Conservation (phyloP, 2,797 vertebrate species). For the Aplochiton taeniatus region DNA sequence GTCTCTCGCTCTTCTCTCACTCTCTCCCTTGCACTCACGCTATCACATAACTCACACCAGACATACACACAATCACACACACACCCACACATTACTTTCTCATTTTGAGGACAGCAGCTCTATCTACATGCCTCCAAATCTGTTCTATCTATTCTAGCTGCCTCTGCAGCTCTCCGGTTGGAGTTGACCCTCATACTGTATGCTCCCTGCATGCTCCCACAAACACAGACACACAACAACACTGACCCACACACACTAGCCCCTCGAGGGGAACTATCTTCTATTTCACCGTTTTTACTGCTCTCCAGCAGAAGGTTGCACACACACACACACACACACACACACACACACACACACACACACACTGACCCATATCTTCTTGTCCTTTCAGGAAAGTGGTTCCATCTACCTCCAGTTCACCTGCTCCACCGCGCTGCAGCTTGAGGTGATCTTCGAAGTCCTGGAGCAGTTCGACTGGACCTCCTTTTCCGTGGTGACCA, state of each 20-base stretch:
- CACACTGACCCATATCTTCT: slow-evolving; percentile 2
- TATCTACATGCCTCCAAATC: no score
- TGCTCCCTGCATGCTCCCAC: not conserved
- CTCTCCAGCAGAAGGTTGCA: no score
- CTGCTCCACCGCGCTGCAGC: slow-evolving; percentile 89
- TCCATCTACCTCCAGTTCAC: slow-evolving; percentile 94
- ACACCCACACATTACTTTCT: not conserved
- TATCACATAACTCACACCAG: not conserved
- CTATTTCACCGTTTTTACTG: no score
- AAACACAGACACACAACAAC: not conserved
- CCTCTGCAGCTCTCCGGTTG: no score
- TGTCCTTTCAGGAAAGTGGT: slow-evolving; percentile 82
- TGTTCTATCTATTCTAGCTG: no score
- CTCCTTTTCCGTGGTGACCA: slow-evolving; percentile 89
- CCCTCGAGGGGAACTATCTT: no score
- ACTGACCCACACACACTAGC: no score
- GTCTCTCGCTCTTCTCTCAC: not conserved
- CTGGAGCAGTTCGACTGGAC: slow-evolving; percentile 97
- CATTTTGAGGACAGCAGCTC: no score
- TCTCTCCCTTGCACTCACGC: not conserved
- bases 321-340: not conserved
- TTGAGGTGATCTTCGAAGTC: slow-evolving; percentile 95
- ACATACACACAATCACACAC: slow-evolving; percentile 6
- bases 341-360: slow-evolving; percentile 1
- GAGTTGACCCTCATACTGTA: no score